Evolutionary conservation across 1,140 invertebrate genomes (phyloP).

Genomic region (Plodia interpunctella): DNA sequence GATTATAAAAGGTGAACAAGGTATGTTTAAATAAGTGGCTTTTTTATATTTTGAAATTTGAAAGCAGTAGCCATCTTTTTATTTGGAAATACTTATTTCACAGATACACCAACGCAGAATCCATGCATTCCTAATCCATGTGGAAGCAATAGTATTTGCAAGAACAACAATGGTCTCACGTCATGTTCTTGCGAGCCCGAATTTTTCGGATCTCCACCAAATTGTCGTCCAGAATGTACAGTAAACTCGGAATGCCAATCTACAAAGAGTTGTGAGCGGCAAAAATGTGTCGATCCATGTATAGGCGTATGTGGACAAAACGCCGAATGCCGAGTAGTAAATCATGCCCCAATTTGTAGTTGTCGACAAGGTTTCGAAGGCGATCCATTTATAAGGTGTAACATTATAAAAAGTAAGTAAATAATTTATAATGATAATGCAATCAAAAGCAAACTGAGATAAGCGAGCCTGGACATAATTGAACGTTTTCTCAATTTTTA

Average conservation of each 20-base stretch:
- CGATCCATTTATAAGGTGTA: slow-evolving; percentile 82
- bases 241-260: slow-evolving; percentile 88
- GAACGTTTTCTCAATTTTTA: too few relatives aligned
- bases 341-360: slow-evolving; percentile 86
- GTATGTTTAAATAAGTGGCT: slow-evolving; percentile 33
- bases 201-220: slow-evolving; percentile 80
- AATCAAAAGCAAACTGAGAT: neutral
- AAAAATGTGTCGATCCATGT: slow-evolving; percentile 83
- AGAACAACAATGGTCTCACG: slow-evolving; percentile 78
- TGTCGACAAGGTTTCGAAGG: slow-evolving; percentile 79
- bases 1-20: slow-evolving; percentile 72
- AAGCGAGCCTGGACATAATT: too few relatives aligned
- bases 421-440: neutral
- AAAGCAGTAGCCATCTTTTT: too few relatives aligned
- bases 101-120: slow-evolving; percentile 59
- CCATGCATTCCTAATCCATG: slow-evolving; percentile 85
- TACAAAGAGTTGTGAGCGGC: slow-evolving; percentile 86
- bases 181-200: slow-evolving; percentile 80
- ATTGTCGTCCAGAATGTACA: slow-evolving; percentile 87
- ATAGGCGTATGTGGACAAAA: slow-evolving; percentile 84
- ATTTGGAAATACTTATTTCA: slow-evolving; percentile 18
- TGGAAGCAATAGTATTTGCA: slow-evolving; percentile 84
- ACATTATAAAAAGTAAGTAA: slow-evolving; percentile 60
- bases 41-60: too few relatives aligned
- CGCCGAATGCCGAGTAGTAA: slow-evolving; percentile 85